Evolutionary conservation across 2,797 vertebrate species (phyloP).

Genomic region (Philypnodon macrostomus): DNA sequence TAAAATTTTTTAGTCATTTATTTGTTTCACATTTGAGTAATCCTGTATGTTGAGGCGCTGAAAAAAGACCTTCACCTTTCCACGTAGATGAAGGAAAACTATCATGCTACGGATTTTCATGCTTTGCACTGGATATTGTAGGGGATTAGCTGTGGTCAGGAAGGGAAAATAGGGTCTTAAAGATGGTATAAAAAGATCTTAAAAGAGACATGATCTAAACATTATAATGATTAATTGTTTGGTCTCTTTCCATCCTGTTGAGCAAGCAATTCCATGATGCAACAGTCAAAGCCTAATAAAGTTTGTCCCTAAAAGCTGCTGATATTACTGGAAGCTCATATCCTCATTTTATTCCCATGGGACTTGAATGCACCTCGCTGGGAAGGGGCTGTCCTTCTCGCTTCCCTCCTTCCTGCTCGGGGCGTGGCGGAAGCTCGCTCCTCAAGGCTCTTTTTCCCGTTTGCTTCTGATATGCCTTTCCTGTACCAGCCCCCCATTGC

Average conservation of each 20-base stretch:
- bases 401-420: constrained; percentile 21
- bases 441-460: constrained; percentile 52
- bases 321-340: constrained; percentile 6
- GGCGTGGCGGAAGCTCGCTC: constrained; percentile 53
- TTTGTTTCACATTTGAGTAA: too few species aligned
- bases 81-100: too few species aligned
- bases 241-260: not conserved
- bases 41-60: too few species aligned
- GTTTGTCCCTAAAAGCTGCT: constrained; percentile 11
- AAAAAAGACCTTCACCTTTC: too few species aligned
- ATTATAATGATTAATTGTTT: constrained; percentile 2
- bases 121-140: too few species aligned
- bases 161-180: too few species aligned
- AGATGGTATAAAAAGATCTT: too few species aligned
- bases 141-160: too few species aligned
- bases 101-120: too few species aligned
- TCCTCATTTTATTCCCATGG: constrained; percentile 20
- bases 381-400: constrained; percentile 28
- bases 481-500: constrained; percentile 6
- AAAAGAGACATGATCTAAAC: too few species aligned
- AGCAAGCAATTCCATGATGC: not conserved
- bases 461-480: constrained; percentile 37
- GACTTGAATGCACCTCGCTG: constrained; percentile 44
- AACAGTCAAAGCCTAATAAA: constrained; percentile 16
- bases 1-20: too few species aligned